Evolutionary conservation across 2,888 invertebrate genomes (phyloP).

Genomic region (Embidobia sp.): DNA sequence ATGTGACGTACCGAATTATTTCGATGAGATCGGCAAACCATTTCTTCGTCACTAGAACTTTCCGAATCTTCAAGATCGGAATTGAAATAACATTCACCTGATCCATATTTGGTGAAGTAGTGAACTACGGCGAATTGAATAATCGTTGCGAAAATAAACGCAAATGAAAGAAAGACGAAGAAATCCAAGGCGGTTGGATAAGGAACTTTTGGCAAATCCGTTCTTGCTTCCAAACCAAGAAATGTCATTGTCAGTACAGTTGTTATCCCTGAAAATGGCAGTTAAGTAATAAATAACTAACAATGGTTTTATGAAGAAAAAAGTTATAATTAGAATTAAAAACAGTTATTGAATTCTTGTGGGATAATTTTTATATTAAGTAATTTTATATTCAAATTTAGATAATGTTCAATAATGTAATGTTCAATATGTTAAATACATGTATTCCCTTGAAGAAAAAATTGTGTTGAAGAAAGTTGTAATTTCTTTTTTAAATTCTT

Average conservation of each 20-base stretch:
- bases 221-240: slow-evolving; percentile 89
- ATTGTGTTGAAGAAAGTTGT: too few species aligned
- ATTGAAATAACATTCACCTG: slow-evolving; percentile 89
- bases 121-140: slow-evolving; percentile 93
- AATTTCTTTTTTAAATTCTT: too few species aligned
- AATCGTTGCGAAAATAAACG: slow-evolving; percentile 90
- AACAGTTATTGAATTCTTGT: too few species aligned
- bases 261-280: slow-evolving; percentile 85
- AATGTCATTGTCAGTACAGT: slow-evolving; percentile 94
- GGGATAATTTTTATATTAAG: too few species aligned
- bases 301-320: too few species aligned
- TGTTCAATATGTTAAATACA: too few species aligned
- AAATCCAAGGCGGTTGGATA: slow-evolving; percentile 94
- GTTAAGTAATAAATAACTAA: too few species aligned
- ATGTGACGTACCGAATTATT: slow-evolving; percentile 70
- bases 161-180: slow-evolving; percentile 91
- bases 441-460: too few species aligned
- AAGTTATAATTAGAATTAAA: too few species aligned
- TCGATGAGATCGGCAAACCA: slow-evolving; percentile 62
- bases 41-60: slow-evolving; percentile 81
- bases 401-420: too few species aligned
- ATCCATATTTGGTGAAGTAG: slow-evolving; percentile 92
- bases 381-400: too few species aligned
- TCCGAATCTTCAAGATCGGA: slow-evolving; percentile 85
- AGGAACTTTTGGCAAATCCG: slow-evolving; percentile 91